Evolutionary conservation across 1,140 invertebrate species (phyloP), one percentile per base, ranked within the genome.

Genomic region (Aleiodes sp.): DNA sequence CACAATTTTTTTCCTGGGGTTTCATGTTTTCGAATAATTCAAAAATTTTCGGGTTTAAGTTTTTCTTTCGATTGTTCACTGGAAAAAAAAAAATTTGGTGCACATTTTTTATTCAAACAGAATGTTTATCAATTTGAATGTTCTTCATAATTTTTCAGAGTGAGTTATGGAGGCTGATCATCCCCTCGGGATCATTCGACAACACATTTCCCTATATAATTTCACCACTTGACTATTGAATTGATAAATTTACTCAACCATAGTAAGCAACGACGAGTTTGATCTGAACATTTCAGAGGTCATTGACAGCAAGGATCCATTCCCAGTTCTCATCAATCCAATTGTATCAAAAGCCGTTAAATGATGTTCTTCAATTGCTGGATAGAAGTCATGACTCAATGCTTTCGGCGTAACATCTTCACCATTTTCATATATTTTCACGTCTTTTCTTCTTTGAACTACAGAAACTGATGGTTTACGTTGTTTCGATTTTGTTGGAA

Each of bases 291-390:
- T 29, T 4, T 33, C 65, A 7, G 74, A 78, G 2, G 65, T 19
- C 8, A 72, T 68, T 4, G 43, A 24, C 4, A 31, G 61, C 31
- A 77, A 16, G 61, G 73, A 72, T 2, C 35, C 14, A 2, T 7
- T 41, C 6, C 76, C 75, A 33, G 33, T 70, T 0, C 8, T 41
- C 10, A 68, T 67, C 2, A 72, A 16, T 12, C 61, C 74, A 0
- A 78, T 74, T 0, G 43, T 35, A 33, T 81, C 78, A 6, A 79
- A 75, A 2, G 76, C 75, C 0, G 75, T 80, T 21, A 65, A 33
- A 1, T 74, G 75, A 0, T 62, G 65, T 4, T 80, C 73, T 0
- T 70, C 61, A 26, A 75, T 59, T 2, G 10, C n/a, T 9, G 56
- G 52, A 63, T 70, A 75, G 28, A 46, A 37, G 7, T 19, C 9